Evolutionary conservation across 2,113 vertebrate species (phyloP), one percentile per base, ranked within the genome.

Genomic region (Pedionomus torquatus): DNA sequence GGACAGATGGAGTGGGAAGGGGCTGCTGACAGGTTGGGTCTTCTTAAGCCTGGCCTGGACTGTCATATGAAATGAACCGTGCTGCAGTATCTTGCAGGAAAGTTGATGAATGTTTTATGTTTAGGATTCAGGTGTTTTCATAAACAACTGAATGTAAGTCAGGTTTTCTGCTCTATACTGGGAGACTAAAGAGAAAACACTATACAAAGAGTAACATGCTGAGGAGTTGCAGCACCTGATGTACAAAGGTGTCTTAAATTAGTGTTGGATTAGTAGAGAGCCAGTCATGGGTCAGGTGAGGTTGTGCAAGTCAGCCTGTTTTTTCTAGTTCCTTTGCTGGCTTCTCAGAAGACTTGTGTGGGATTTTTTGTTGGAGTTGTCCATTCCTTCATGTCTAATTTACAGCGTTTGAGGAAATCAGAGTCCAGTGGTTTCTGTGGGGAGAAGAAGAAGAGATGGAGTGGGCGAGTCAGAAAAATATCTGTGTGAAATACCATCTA

Each of bases 161-260:
- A 54, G 26, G 30, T 54, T 54, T 30, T 80, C 52, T 23, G 1
- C 31, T 72, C 1, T 37, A 18, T 44, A 39, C 30, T 51, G 24
- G 11, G 19, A 78, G 23, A 51, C 19, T 55, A 39, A 89, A 57
- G 26, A 52, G 90, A 44, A 90, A 48, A 8, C 39, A 48, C 26
- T 49, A 23, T 35, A 68, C n/a, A 76, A 75, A 66, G 10, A 75
- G 35, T 41, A 81, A 64, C 10, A 33, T 52, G 48, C 15, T 60
- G 68, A 90, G 37, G 52, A 90, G n/a, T 44, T 89, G 64, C 35
- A 60, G 69, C 94, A 97, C 95, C 96, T 94, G 77, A 68, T 74
- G 26, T 35, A 85, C 37, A 77, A 89, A 79, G 41, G 23, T 48
- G 57, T 46, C 83, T 75, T 57, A 75, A 93, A 52, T 90, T 78